These are phyloP conservation scores for Perizoma flavofasciatum DNA, from an alignment of 2,888 invertebrate genomes.

Conservation along the genomic window DNA sequence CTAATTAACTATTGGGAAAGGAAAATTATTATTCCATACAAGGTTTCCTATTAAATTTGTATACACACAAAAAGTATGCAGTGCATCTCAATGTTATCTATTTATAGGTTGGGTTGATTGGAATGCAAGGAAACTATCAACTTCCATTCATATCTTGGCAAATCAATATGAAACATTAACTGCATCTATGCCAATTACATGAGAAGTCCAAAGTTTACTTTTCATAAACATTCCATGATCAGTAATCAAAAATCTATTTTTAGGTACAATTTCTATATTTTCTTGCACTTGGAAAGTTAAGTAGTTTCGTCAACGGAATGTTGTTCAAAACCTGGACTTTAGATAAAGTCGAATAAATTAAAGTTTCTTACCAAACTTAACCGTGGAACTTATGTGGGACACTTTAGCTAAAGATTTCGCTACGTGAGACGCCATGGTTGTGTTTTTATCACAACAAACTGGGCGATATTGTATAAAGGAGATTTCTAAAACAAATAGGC, in stretches of 20 bases:
- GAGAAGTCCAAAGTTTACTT: slow-evolving; percentile 67
- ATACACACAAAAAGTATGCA: not conserved
- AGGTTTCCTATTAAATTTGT: too few species aligned
- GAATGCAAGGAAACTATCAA: slow-evolving; percentile 36
- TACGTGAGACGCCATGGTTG: slow-evolving; percentile 75
- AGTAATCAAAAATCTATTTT: slow-evolving; percentile 13
- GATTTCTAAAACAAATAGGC: slow-evolving; percentile 49
- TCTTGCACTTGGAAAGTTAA: not conserved
- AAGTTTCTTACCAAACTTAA: slow-evolving; percentile 70
- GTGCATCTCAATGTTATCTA: slow-evolving; percentile 23
- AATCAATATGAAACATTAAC: slow-evolving; percentile 43
- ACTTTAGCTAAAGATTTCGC: slow-evolving; percentile 73
- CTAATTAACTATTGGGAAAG: too few species aligned
- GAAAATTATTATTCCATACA: too few species aligned
- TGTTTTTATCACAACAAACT: slow-evolving; percentile 36
- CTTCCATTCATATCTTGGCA: slow-evolving; percentile 45
- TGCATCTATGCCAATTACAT: slow-evolving; percentile 57
- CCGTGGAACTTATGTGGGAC: slow-evolving; percentile 63
- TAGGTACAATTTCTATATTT: not conserved
- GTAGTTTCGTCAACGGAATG: not conserved
- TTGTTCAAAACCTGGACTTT: not conserved
- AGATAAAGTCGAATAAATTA: slow-evolving; percentile 19
- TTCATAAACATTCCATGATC: slow-evolving; percentile 17
- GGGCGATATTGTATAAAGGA: slow-evolving; percentile 40
- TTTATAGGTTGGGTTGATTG: slow-evolving; percentile 22